phyloP scores from a whole-genome alignment of 2,113 vertebrate genomes.

The Epinephelus fuscoguttatus region DNA sequence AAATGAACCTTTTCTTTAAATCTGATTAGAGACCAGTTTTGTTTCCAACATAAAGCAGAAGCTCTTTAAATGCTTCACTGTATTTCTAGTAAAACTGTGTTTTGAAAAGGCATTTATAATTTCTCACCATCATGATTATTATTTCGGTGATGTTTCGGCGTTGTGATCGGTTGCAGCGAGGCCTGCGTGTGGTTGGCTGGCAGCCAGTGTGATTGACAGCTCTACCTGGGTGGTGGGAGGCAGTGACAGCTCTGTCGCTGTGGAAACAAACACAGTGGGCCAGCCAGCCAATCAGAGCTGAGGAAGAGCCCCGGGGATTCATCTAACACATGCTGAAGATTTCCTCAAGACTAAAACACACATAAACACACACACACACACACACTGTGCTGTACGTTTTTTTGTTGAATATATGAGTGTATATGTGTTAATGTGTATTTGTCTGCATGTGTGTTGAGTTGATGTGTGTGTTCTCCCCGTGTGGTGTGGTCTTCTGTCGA shows the following conservation, averaged over 20 bases:
- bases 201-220: slow-evolving; percentile 74
- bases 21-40: background rate
- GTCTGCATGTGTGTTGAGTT: slow-evolving; percentile 35
- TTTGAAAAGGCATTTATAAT: background rate
- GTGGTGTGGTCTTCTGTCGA: slow-evolving; percentile 75
- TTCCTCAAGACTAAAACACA: slow-evolving; percentile 77
- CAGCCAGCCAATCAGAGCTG: slow-evolving; percentile 55
- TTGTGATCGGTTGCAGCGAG: slow-evolving; percentile 29
- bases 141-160: background rate
- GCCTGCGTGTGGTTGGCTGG: slow-evolving; percentile 40
- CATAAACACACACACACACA: slow-evolving; percentile 65
- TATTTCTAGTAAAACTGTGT: background rate
- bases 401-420: slow-evolving; percentile 42
- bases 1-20: slow-evolving; percentile 4
- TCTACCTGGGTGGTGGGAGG: slow-evolving; percentile 80
- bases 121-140: background rate
- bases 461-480: slow-evolving; percentile 69
- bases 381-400: slow-evolving; percentile 7
- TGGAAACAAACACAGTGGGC: slow-evolving; percentile 76
- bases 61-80: background rate
- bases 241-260: slow-evolving; percentile 77
- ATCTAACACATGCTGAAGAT: slow-evolving; percentile 80
- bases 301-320: slow-evolving; percentile 67
- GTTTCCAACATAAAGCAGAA: slow-evolving; percentile 3
- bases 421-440: slow-evolving; percentile 64